Percentiles rank a stretch among this genome's conserved stretches.
Conservation (phyloP, 2,113 vertebrate genomes). For the Syngnathus floridae region DNA sequence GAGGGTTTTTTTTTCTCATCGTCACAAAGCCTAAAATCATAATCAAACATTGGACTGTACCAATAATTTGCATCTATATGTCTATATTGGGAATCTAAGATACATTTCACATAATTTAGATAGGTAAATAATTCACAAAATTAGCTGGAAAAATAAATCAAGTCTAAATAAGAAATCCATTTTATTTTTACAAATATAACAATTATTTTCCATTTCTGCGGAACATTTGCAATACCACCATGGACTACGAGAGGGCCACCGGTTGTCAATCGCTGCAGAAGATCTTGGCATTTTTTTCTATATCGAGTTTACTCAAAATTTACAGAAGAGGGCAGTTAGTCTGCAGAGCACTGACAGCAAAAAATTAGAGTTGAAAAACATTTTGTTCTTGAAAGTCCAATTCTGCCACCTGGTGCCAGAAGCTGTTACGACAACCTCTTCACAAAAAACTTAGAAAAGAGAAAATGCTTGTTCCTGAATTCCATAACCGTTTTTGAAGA, state of each 20-base stretch:
- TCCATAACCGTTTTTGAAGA: not conserved
- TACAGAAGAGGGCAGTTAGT: not conserved
- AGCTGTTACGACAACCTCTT: not conserved
- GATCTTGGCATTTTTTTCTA: not conserved
- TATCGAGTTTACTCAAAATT: not conserved
- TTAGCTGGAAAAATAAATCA: too few relatives aligned
- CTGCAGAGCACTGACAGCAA: not conserved
- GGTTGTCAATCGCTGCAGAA: not conserved
- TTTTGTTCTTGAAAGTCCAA: not conserved
- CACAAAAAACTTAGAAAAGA: not conserved
- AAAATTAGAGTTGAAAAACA: not conserved
- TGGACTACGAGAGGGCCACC: too few relatives aligned
- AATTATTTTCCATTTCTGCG: conserved; percentile 2
- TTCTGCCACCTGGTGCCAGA: conserved; percentile 46
- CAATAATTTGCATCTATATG: too few relatives aligned
- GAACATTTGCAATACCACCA: too few relatives aligned
- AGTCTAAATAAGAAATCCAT: too few relatives aligned
- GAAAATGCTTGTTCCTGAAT: not conserved
- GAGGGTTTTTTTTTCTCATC: not conserved
- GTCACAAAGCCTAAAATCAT: conserved; percentile 14
- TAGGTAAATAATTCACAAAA: too few relatives aligned
- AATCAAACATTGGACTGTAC: conserved; percentile 4
- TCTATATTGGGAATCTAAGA: too few relatives aligned
- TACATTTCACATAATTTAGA: too few relatives aligned
- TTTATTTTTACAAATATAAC: too few relatives aligned